Evolutionary conservation across 2,888 invertebrate genomes (phyloP).

Genomic region (Perdita meconis): DNA sequence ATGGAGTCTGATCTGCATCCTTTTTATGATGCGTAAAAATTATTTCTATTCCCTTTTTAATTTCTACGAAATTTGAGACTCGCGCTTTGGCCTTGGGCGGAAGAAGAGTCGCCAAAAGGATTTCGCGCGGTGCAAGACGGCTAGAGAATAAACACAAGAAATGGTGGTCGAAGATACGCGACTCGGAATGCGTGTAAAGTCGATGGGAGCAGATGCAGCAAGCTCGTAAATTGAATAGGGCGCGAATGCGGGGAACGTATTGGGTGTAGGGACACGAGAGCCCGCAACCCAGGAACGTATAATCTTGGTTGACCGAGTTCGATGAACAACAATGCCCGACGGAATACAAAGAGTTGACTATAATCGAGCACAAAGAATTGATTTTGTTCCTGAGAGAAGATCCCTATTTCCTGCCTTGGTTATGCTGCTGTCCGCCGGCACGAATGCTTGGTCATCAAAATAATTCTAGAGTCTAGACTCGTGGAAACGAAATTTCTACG

Average conservation of each 20-base stretch:
- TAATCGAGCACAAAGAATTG: background rate
- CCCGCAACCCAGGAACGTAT: background rate
- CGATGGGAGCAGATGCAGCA: background rate
- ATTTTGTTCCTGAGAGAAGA: background rate
- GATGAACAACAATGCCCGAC: background rate
- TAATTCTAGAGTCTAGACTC: too few relatives aligned
- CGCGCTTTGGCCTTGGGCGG: too few relatives aligned
- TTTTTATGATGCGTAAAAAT: too few relatives aligned
- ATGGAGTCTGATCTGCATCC: too few relatives aligned
- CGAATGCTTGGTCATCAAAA: too few relatives aligned
- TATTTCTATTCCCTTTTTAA: too few relatives aligned
- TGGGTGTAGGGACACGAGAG: background rate
- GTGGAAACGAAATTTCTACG: too few relatives aligned
- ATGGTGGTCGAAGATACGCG: slow-evolving; percentile 12
- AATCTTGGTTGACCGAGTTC: slow-evolving; percentile 4
- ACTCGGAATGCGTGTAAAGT: background rate
- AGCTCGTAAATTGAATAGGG: slow-evolving; percentile 7
- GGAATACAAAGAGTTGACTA: background rate
- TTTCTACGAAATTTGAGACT: too few relatives aligned
- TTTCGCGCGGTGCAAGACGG: background rate
- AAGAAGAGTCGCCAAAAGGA: too few relatives aligned
- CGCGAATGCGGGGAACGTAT: background rate
- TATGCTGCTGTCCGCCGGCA: background rate
- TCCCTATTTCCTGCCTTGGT: background rate
- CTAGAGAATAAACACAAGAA: slow-evolving; percentile 19